Base-by-base conservation (phyloP, 2,113 vertebrate species). In the Orthonyx spaldingii region DNA sequence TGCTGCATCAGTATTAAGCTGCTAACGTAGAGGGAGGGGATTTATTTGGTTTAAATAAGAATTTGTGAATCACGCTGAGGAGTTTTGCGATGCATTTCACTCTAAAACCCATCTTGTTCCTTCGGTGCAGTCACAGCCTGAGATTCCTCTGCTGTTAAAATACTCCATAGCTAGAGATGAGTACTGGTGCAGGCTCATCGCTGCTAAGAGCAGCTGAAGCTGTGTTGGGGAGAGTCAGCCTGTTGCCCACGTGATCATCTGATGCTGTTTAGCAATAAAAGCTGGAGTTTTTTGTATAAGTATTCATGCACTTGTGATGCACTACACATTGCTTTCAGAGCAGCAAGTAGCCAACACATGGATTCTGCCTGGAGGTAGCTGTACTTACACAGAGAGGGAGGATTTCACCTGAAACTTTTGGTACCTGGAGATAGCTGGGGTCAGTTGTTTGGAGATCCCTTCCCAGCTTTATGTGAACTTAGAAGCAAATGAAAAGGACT, bases 11-110 rank as follows among this genome's bases (percentile, higher is more conserved):
- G 18, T 71, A 2, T 76, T 33, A 27, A 90, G 32, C 57, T 71
- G 44, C 53, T 44, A 22, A 44, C 0, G 0, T 27, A n/a, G 55
- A 37, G 16, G 15, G 30, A 32, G 18, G 22, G 16, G 13, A 9
- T 16, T 50, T 44, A 14, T 22, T 78, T 78, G 4, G 37, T 77
- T 90, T 76, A 44, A 57, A 14, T 28, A 41, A 3, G n/a, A 37
- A 19, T 39, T 78, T 28, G 9, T 55, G 50, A 63, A 16, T 65
- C 63, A 26, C 3, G 2, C 47, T 42, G 39, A 44, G 23, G 14
- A n/a, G 41, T 78, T 90, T 23, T n/a, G 65, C 1, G 2, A 1
- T 69, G 1, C 30, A 8, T 61, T 89, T 70, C 42, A 11, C 32
- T 52, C 35, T 55, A 44, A 76, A 59, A 59, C 28, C 18, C 10